A percentile compares a stretch with the other conserved stretches of the same genome.
Evolutionary conservation across 2,797 vertebrate species (phyloP).

Genomic region (Phyllotis vaccarum): DNA sequence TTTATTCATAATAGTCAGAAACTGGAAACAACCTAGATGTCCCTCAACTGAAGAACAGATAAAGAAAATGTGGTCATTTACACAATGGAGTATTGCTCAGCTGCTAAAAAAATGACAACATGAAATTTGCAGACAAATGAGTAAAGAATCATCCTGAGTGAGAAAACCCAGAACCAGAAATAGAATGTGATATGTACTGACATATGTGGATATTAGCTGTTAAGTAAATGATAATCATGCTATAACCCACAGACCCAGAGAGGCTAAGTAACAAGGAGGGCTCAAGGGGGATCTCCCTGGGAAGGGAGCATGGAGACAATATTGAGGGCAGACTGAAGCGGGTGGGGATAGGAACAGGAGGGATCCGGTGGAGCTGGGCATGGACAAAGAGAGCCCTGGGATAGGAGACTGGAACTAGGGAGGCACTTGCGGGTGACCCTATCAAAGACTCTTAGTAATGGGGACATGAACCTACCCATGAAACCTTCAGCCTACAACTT

Average conservation of each 20-base stretch:
- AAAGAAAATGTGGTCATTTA: not conserved
- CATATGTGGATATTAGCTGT: not conserved
- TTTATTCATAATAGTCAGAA: not conserved
- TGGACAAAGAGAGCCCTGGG: not conserved
- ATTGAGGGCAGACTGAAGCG: not conserved
- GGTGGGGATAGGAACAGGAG: not conserved
- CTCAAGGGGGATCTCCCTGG: not conserved
- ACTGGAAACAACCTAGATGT: not conserved
- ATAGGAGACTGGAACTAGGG: not conserved
- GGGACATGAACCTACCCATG: too few relatives aligned
- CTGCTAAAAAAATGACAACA: not conserved
- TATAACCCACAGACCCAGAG: not conserved
- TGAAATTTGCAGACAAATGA: not conserved
- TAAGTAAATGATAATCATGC: not conserved
- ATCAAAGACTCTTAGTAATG: not conserved
- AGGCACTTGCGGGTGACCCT: not conserved
- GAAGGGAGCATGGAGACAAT: not conserved
- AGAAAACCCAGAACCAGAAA: not conserved
- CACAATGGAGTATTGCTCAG: not conserved
- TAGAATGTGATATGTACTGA: not conserved
- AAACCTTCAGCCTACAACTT: not conserved
- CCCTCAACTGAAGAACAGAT: not conserved
- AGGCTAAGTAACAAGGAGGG: not conserved
- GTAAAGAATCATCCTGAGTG: not conserved
- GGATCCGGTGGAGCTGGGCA: not conserved